These are phyloP conservation scores for Gavialis gangeticus DNA, from an alignment of 2,113 vertebrate species.

Conservation along the genomic window DNA sequence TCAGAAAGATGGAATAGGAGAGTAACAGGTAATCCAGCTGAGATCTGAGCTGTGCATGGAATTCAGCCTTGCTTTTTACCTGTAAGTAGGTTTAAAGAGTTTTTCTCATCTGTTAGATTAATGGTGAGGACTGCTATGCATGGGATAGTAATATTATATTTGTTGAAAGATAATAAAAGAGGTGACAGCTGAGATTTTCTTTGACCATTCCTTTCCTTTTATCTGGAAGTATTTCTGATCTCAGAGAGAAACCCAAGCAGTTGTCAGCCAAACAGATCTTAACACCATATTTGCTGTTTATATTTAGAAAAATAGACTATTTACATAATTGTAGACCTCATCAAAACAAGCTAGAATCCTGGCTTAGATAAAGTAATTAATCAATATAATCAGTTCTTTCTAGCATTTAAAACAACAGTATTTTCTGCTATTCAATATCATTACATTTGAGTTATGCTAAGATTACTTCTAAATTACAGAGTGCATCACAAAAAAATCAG, in stretches of 20 bases:
- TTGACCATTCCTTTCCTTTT: background rate
- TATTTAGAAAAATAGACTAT: slow-evolving; percentile 44
- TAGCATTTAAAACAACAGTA: slow-evolving; percentile 44
- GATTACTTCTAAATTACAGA: slow-evolving; percentile 42
- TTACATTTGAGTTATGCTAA: slow-evolving; percentile 55
- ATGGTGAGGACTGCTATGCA: slow-evolving; percentile 19
- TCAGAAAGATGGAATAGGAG: background rate
- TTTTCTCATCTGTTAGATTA: background rate
- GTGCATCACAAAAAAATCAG: slow-evolving; percentile 32
- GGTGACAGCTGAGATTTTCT: background rate
- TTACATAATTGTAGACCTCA: background rate
- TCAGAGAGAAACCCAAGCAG: background rate
- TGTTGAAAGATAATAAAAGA: background rate
- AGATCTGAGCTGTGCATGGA: background rate
- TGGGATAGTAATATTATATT: slow-evolving; percentile 2
- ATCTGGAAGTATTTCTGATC: background rate
- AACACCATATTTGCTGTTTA: background rate
- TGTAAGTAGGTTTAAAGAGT: slow-evolving; percentile 16
- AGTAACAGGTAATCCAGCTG: background rate
- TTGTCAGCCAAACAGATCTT: background rate
- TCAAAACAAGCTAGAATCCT: slow-evolving; percentile 40
- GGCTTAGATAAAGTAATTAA: slow-evolving; percentile 57
- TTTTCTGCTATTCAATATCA: slow-evolving; percentile 16
- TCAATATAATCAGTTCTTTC: slow-evolving; percentile 38
- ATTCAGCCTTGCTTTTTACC: background rate